Conservation (phyloP, 2,888 invertebrate genomes). For the Hybos culiciformis region DNA sequence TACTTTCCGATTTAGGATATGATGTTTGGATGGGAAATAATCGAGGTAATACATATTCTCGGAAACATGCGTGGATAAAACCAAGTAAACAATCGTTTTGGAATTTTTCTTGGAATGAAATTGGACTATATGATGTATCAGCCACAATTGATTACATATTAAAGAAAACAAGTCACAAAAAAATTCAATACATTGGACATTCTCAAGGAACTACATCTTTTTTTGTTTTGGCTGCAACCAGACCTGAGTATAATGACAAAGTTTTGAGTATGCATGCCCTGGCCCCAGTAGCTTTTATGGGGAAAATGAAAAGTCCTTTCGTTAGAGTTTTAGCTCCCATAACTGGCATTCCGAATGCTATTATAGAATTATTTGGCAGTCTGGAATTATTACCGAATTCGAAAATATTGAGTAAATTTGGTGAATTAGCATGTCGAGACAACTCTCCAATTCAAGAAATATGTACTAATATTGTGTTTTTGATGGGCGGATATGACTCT, state of each 20-base stretch:
- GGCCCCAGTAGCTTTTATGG: conserved; percentile 57
- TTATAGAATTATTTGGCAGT: conserved; percentile 18
- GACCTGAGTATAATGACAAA: conserved; percentile 52
- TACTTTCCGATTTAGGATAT: conserved; percentile 49
- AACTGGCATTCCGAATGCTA: conserved; percentile 18
- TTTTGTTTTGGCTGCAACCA: conserved; percentile 53
- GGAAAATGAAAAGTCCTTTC: conserved; percentile 36
- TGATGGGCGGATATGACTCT: conserved; percentile 38
- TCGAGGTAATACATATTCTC: conserved; percentile 55
- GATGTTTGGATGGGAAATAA: conserved; percentile 74
- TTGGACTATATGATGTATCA: conserved; percentile 75
- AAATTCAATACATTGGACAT: conserved; percentile 62
- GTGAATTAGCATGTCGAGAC: conserved; percentile 36
- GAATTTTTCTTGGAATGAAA: conserved; percentile 69
- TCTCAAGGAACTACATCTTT: conserved; percentile 79
- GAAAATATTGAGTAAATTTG: conserved; percentile 36
- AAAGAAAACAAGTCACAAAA: conserved; percentile 16
- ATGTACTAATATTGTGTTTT: conserved; percentile 52
- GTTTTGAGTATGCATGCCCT: conserved; percentile 52
- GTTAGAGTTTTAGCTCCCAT: conserved; percentile 32
- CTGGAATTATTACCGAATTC: conserved; percentile 49
- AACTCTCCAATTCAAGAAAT: conserved; percentile 28
- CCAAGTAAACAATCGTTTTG: conserved; percentile 24
- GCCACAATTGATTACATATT: conserved; percentile 61
- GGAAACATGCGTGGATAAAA: conserved; percentile 36